Conservation (phyloP, 2,797 vertebrate species). For the Naso thynnoides region DNA sequence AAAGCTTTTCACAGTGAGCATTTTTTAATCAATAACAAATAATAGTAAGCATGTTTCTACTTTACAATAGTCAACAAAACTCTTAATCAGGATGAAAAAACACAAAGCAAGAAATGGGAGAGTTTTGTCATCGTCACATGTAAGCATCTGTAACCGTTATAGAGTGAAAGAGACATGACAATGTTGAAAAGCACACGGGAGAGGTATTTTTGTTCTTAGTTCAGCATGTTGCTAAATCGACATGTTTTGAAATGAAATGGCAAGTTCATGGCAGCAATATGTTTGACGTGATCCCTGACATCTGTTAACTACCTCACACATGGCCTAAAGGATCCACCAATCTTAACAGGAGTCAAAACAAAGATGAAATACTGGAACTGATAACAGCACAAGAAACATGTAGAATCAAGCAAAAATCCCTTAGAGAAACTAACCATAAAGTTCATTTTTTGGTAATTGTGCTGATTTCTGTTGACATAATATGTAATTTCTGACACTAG, state of each 20-base stretch:
- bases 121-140: too few species aligned
- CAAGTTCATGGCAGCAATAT: background rate
- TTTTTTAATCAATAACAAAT: constrained; percentile 2
- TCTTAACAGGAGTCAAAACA: constrained; percentile 2
- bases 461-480: constrained; percentile 4
- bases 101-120: background rate
- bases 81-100: constrained; percentile 27
- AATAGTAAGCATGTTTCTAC: constrained; percentile 2
- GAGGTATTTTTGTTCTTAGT: too few species aligned
- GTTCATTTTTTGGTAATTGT: too few species aligned
- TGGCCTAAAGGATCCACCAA: constrained; percentile 1
- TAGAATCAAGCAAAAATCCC: background rate
- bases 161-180: background rate
- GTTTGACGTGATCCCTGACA: background rate
- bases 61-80: constrained; percentile 24
- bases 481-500: background rate
- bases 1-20: constrained; percentile 2
- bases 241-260: constrained; percentile 8
- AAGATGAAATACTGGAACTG: background rate
- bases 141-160: background rate
- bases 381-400: background rate
- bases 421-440: too few species aligned
- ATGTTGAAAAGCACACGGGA: constrained; percentile 2
- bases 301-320: constrained; percentile 5
- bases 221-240: constrained; percentile 1